Evolutionary conservation across 2,113 vertebrate genomes (phyloP), one percentile per base, ranked within the genome.

Genomic region (Hemiscyllium ocellatum): DNA sequence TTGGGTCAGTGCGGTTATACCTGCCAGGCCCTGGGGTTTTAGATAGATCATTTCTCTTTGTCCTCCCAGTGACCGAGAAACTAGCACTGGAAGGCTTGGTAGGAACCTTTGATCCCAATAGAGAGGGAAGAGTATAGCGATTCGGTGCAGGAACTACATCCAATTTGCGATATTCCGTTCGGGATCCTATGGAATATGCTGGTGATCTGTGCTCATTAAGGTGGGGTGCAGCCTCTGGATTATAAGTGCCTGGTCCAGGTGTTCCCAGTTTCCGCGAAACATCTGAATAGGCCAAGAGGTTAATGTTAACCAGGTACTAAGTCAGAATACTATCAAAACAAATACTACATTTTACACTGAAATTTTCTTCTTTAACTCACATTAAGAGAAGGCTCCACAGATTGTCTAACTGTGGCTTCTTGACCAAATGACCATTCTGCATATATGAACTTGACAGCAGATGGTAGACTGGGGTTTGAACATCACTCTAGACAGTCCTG

Each of bases 241-340:
- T 98, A 97, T 99, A 99, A 90, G 98, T 95, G 2, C 98, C 98
- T 0, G 98, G 98, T 0, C 98, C 98, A 0, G 98, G 98, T 0
- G 98, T 98, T 47, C 52, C 47, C 4, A 24, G 42, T 22, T 6
- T 72, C 96, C 97, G 97, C 65, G 97, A 97, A 26, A 83, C 33
- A 24, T 96, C 96, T 13, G 37, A 98, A 97, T 1, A 0, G 19
- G 47, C 6, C 66, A 95, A 95, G 47, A 70, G 69, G 0, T 42
- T 50, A 12, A 47, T 17, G 26, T 69, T 95, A 70, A 72, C 8
- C 68, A 72, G 65, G 22, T 22, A 15, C n/a, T 17, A 33, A 61
- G 87, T 29, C 8, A 26, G 24, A 72, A 72, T 26, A 61, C 87
- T 33, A 6, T 90, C 61, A 33, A 61, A 90, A 15, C 26, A 61